Percentiles rank a stretch among this genome's conserved stretches.
phyloP scores from a whole-genome alignment of 2,888 invertebrate genomes.

The Cheilosia urbana region DNA sequence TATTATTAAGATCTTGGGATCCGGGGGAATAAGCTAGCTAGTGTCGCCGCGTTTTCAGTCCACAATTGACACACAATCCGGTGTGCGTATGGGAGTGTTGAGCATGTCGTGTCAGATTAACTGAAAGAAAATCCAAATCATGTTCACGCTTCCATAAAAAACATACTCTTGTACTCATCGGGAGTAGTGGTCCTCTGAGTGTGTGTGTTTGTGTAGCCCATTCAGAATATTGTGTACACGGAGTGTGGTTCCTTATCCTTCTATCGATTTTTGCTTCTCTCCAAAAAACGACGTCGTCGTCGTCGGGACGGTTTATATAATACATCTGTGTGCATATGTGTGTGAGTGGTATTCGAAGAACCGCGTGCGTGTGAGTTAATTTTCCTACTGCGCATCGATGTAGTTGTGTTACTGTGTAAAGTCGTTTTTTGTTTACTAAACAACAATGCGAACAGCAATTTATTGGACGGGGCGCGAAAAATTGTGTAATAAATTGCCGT shows the following conservation, averaged over 20 bases:
- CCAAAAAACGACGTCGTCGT: constrained; percentile 22
- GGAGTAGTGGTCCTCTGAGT: background rate
- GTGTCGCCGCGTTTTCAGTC: constrained; percentile 54
- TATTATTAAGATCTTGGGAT: constrained; percentile 56
- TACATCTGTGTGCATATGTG: background rate
- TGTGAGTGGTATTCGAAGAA: background rate
- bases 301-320: too few species aligned
- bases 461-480: constrained; percentile 57
- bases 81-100: constrained; percentile 56
- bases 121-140: constrained; percentile 31
- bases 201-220: constrained; percentile 42
- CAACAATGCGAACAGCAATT: constrained; percentile 46
- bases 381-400: constrained; percentile 45
- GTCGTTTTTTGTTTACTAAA: constrained; percentile 66
- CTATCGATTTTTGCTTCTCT: constrained; percentile 63
- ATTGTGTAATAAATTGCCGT: constrained; percentile 22
- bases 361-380: background rate
- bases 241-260: constrained; percentile 46
- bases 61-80: constrained; percentile 66
- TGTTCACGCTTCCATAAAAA: constrained; percentile 45
- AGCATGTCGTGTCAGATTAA: constrained; percentile 45
- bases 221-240: constrained; percentile 58
- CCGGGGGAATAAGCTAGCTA: constrained; percentile 4
- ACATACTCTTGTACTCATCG: background rate
- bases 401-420: constrained; percentile 25